Conservation (phyloP, 2,113 vertebrate genomes). For the Bagarius yarrelli region DNA sequence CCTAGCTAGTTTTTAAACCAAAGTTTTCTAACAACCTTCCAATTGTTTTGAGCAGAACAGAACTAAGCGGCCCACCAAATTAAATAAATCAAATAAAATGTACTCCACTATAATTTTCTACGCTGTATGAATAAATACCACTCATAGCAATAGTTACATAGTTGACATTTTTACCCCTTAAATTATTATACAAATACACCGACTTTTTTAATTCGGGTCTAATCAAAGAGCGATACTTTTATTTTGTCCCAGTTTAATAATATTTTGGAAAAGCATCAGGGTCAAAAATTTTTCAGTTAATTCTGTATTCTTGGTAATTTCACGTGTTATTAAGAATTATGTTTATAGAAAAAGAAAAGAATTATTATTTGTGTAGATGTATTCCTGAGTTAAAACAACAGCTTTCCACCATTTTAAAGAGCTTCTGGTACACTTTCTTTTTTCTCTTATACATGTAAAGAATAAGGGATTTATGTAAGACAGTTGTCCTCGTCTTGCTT, state of each 20-base stretch:
- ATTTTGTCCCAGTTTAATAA: background rate
- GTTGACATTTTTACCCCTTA: background rate
- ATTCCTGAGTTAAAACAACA: constrained; percentile 11
- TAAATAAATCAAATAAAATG: background rate
- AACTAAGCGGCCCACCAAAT: background rate
- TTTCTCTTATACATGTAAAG: background rate
- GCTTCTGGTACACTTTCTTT: background rate
- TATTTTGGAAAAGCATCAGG: background rate
- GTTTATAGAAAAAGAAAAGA: background rate
- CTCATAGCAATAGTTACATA: background rate
- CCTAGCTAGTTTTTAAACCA: no score
- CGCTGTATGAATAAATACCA: background rate
- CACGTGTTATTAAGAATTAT: background rate
- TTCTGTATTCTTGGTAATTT: background rate
- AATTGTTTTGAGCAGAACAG: background rate
- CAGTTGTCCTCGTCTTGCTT: background rate
- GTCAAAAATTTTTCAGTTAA: background rate
- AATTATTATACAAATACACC: no score
- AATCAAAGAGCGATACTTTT: background rate
- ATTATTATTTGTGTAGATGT: background rate
- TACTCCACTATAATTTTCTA: background rate
- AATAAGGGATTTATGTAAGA: background rate
- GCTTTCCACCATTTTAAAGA: constrained; percentile 3
- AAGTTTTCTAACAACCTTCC: no score
- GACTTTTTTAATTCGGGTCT: background rate